Evolutionary conservation across 2,113 vertebrate species (phyloP), one percentile per base, ranked within the genome.

Genomic region (Rhinopomastus cyanomelas): DNA sequence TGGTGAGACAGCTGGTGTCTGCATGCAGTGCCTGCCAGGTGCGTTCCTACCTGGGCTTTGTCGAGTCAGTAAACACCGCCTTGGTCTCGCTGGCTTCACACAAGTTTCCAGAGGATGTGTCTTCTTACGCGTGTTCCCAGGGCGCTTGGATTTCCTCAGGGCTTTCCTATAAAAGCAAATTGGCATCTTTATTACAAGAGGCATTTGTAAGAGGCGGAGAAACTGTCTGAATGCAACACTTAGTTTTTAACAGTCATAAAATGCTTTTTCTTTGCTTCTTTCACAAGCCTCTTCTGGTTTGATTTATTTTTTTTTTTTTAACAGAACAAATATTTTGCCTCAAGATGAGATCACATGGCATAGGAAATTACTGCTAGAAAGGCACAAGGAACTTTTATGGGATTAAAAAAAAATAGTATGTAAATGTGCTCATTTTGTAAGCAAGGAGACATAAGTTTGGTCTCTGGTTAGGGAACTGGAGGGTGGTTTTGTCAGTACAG

Each of bases 1-100:
- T 96, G 90, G 84, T 94, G 93, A 96, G 96, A 92, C 96, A 97
- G 94, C 95, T 96, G 95, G 75, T 93, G 87, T 89, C 84, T 94
- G 82, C 55, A 79, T 65, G 89, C 71, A 72, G 75, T 94, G 93
- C 93, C 95, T 94, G 94, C 93, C 95, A 97, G 95, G 90, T 96
- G 85, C 52, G 32, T 80, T 66, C 81, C 87, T 96, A 95, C 92
- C 93, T 95, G 85, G 68, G 7, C 37, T 93, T 44, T 0, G 1
- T 16, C 0, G 3, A 83, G 67, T 18, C 49, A 39, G 36, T 53
- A 20, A 72, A 84, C 92, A 72, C 42, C 29, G 42, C 36, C 37
- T 90, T 87, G 46, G n/a, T 62, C 75, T 72, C 46, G 52, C 44
- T 72, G 2, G 1, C 15, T 81, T 66, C 51, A 81, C 67, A 79